Evolutionary conservation across 2,113 vertebrate genomes (phyloP).

Genomic region (Syngnathus floridae): DNA sequence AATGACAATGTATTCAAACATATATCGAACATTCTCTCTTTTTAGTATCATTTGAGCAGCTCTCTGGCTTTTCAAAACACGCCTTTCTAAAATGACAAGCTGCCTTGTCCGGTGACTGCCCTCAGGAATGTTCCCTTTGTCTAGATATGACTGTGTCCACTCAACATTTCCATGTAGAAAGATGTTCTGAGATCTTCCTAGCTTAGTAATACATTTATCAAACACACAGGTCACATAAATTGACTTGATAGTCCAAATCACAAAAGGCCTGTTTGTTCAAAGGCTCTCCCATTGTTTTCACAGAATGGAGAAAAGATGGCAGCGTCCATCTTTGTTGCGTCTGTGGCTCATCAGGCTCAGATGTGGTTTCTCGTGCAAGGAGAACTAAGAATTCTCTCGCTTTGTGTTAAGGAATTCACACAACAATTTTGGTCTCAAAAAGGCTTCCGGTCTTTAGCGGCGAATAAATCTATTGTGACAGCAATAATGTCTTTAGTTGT

Average conservation of each 20-base stretch:
- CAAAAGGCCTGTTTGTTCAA: slow-evolving; percentile 52
- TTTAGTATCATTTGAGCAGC: background rate
- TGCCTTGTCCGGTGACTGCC: slow-evolving; percentile 36
- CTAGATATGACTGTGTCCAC: slow-evolving; percentile 39
- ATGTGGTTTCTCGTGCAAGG: slow-evolving; percentile 37
- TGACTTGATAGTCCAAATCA: slow-evolving; percentile 52
- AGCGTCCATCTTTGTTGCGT: slow-evolving; percentile 39
- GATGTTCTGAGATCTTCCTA: slow-evolving; percentile 12
- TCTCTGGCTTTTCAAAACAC: slow-evolving; percentile 37
- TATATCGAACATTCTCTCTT: background rate
- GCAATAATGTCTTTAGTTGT: background rate
- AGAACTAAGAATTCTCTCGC: background rate
- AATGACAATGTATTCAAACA: background rate
- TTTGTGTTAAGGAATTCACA: slow-evolving; percentile 6
- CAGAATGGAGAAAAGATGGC: slow-evolving; percentile 48
- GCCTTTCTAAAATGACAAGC: slow-evolving; percentile 32
- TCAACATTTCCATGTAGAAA: slow-evolving; percentile 48
- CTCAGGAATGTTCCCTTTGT: slow-evolving; percentile 64
- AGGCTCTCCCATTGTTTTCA: slow-evolving; percentile 50
- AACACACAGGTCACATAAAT: slow-evolving; percentile 46
- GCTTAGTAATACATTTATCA: slow-evolving; percentile 1
- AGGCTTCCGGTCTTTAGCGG: slow-evolving; percentile 21
- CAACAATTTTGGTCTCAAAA: slow-evolving; percentile 14
- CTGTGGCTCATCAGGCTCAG: slow-evolving; percentile 53
- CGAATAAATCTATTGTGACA: background rate